Conservation (phyloP, 2,797 vertebrate genomes). For the Intellagama lesueurii region DNA sequence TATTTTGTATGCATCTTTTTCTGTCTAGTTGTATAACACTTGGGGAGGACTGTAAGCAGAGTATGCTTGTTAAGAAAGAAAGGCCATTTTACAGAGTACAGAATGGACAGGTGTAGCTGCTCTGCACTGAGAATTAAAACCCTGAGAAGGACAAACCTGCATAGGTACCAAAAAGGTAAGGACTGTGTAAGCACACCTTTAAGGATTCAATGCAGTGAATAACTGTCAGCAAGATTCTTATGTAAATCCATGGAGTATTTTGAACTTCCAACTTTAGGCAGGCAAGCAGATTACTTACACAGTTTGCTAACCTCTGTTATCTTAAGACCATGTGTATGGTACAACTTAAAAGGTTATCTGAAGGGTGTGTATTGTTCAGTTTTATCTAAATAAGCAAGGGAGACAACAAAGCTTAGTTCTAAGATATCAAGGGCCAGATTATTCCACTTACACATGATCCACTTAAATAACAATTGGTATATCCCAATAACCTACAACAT, state of each 20-base stretch:
- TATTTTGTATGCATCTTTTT: neutral
- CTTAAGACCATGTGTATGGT: conserved; percentile 28
- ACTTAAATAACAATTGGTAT: conserved; percentile 25
- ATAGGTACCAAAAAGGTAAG: neutral
- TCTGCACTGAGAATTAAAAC: neutral
- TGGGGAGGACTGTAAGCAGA: neutral
- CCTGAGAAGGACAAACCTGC: neutral
- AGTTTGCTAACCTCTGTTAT: conserved; percentile 49
- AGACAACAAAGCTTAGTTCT: conserved; percentile 30
- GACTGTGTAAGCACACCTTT: neutral
- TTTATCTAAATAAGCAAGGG: conserved; percentile 27
- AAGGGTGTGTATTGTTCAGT: conserved; percentile 17
- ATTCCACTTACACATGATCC: conserved; percentile 29
- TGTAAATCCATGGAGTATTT: neutral
- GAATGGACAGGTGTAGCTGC: neutral
- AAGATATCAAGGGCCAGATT: conserved; percentile 24
- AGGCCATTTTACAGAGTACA: neutral
- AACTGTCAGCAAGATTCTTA: neutral
- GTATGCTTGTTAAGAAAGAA: neutral
- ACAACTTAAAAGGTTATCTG: conserved; percentile 9
- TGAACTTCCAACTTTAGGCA: neutral
- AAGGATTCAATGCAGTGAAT: neutral
- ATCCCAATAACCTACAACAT: neutral
- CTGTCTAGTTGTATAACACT: neutral
- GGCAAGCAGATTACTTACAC: neutral